Evolutionary conservation across 2,888 invertebrate genomes (phyloP), one percentile per base, ranked within the genome.

Genomic region (Platerodrilus igneus): DNA sequence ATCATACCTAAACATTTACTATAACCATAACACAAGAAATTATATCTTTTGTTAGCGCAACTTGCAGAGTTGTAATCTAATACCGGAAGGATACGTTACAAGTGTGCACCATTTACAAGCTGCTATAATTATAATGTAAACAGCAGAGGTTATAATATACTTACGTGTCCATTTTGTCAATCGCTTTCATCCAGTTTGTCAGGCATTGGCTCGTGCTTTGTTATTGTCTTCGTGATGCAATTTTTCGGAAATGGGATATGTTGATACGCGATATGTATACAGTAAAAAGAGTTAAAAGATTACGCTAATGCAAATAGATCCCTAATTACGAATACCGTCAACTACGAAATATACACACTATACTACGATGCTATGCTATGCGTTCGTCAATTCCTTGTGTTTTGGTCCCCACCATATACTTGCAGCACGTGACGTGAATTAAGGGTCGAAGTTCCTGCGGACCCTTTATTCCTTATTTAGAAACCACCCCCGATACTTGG

Each of bases 331-430:
- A 34, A 28, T 31, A 34, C 38, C 32, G 32, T 20, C 7, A 18
- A 20, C 38, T 38, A 38, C 29, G 22, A 32, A n/a, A 37, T 37
- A 28, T 26, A 18, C 11, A 41, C 21, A 36, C 35, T 41, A 42
- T 37, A 16, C 15, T 16, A 42, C 45, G 48, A 40, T 48, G 47
- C 50, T 48, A 48, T 50, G 50, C n/a, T n/a, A n/a, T n/a, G n/a
- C n/a, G n/a, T n/a, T n/a, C 48, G 48, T 46, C 48, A 50, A 42
- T 50, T 47, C 50, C 45, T 50, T 44, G 26, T 45, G 48, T 48
- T 50, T 50, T 50, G 39, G 48, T 46, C 40, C 44, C 48, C 45
- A 33, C 50, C 36, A 45, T 48, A 36, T 44, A 46, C 39, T 46
- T 48, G 4, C 21, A 46, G 41, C 48, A 50, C 50, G 50, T 50